Conservation (phyloP, 2,113 vertebrate genomes). For the cattle (Bos taurus) region ARS-UCD2.0 NC_037357.1:7456501-7457000, state of each 20-base stretch:
- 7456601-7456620: background rate
- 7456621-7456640: background rate
- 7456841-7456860: background rate
- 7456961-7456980: background rate
- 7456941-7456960: background rate
- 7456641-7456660: background rate
- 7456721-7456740: background rate
- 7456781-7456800: background rate
- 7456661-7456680: background rate
- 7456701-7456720: background rate
- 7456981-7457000: background rate
- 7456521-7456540: background rate
- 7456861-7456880: background rate
- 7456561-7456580: background rate
- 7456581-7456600: background rate
- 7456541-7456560: background rate
- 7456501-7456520: background rate
- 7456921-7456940: background rate
- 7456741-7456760: background rate
- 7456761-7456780: background rate
- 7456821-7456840: background rate
- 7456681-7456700: background rate
- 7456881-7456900: background rate
- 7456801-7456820: background rate
- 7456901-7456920: background rate